Percentiles rank a stretch among this genome's conserved stretches.
phyloP scores from a whole-genome alignment of 2,888 invertebrate species.

The Catonia carolina region DNA sequence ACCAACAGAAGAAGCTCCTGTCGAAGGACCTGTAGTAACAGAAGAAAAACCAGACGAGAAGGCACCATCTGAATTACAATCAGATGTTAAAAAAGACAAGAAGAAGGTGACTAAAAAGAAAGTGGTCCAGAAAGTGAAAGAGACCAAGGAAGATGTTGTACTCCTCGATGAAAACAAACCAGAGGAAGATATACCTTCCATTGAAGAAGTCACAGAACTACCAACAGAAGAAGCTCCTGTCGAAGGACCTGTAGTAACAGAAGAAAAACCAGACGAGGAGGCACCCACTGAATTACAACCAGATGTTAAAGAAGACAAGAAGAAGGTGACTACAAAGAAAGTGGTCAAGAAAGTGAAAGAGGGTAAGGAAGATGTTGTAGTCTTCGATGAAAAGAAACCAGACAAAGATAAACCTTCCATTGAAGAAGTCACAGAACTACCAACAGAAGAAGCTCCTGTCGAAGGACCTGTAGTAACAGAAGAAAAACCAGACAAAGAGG shows the following conservation, averaged over 20 bases:
- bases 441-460: neutral
- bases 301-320: slow-evolving; percentile 39
- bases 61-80: slow-evolving; percentile 35
- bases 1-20: slow-evolving; percentile 7
- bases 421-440: slow-evolving; percentile 14
- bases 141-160: slow-evolving; percentile 45
- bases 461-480: slow-evolving; percentile 36
- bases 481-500: slow-evolving; percentile 29
- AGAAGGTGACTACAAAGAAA: slow-evolving; percentile 41
- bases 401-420: slow-evolving; percentile 34
- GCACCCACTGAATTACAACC: slow-evolving; percentile 35
- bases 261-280: slow-evolving; percentile 32
- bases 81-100: too few relatives aligned
- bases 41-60: slow-evolving; percentile 46
- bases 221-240: slow-evolving; percentile 34
- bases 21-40: slow-evolving; percentile 37
- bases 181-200: slow-evolving; percentile 33
- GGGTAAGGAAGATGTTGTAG: slow-evolving; percentile 44
- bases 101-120: slow-evolving; percentile 23
- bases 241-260: slow-evolving; percentile 34
- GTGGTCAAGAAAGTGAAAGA: slow-evolving; percentile 37
- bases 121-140: slow-evolving; percentile 38
- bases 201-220: slow-evolving; percentile 32
- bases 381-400: slow-evolving; percentile 41
- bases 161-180: slow-evolving; percentile 40